Evolutionary conservation across 2,888 invertebrate genomes (phyloP).

Genomic region (Scaptomyza flava): DNA sequence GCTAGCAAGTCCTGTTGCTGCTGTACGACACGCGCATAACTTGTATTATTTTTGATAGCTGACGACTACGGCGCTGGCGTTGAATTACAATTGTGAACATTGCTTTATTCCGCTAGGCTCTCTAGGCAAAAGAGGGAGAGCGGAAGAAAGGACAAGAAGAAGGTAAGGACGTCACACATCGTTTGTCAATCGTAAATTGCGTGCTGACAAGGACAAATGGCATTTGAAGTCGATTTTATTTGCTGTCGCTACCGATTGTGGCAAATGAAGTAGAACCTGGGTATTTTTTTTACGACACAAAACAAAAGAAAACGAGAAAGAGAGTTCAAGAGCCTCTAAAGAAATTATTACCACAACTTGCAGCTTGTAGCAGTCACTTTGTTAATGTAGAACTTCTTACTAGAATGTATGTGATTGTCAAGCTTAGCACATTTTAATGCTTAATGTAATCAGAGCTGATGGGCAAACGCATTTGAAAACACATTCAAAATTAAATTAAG

Average conservation of each 20-base stretch:
- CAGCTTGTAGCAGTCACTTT: background rate
- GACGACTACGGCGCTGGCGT: constrained; percentile 44
- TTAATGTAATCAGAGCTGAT: constrained; percentile 61
- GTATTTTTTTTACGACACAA: constrained; percentile 37
- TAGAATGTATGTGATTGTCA: background rate
- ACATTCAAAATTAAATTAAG: constrained; percentile 64
- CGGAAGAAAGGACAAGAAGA: background rate
- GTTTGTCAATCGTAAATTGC: constrained; percentile 75
- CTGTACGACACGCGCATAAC: constrained; percentile 56
- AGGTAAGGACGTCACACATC: constrained; percentile 45
- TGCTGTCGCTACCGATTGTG: constrained; percentile 60
- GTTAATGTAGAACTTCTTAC: background rate
- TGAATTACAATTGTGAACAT: constrained; percentile 53
- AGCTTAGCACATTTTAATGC: constrained; percentile 32
- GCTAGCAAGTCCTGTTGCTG: constrained; percentile 37
- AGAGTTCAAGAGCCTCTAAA: background rate
- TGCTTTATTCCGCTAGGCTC: constrained; percentile 20
- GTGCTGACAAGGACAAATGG: constrained; percentile 75
- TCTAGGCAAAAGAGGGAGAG: background rate
- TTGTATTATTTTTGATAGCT: constrained; percentile 62
- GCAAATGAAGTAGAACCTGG: constrained; percentile 69
- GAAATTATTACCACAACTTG: constrained; percentile 36
- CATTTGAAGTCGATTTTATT: constrained; percentile 72
- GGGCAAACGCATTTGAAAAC: constrained; percentile 33
- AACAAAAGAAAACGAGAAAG: background rate